A percentile compares a stretch with the other conserved stretches of the same genome.
Conservation (phyloP, 2,113 vertebrate species). For the Ictalurus punctatus region DNA sequence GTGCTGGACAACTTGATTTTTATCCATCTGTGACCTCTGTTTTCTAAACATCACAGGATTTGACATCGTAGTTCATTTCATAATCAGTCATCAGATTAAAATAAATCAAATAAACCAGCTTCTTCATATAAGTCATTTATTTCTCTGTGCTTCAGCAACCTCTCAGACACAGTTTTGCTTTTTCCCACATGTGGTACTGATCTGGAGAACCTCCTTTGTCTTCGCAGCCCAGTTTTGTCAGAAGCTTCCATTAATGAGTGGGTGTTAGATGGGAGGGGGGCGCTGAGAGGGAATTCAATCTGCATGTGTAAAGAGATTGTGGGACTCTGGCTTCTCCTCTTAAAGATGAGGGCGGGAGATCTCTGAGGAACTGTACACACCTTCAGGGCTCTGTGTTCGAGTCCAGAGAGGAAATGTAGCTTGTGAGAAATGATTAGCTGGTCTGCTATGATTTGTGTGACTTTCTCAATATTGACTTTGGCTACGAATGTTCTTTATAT, state of each 20-base stretch:
- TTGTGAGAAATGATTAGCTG: constrained; percentile 43
- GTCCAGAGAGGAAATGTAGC: constrained; percentile 12
- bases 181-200: constrained; percentile 14
- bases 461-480: constrained; percentile 47
- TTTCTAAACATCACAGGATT: not conserved
- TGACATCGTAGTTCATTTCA: not conserved
- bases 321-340: constrained; percentile 30
- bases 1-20: not conserved
- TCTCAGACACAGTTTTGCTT: not conserved
- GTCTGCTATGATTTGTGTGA: constrained; percentile 26
- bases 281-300: constrained; percentile 40
- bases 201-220: constrained; percentile 40
- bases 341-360: constrained; percentile 29
- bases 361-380: constrained; percentile 26
- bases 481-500: constrained; percentile 39
- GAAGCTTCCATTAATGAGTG: constrained; percentile 32
- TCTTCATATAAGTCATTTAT: not conserved
- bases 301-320: constrained; percentile 48
- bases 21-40: not conserved
- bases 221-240: constrained; percentile 46
- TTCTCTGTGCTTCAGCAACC: not conserved
- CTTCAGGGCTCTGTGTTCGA: constrained; percentile 24
- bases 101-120: not conserved
- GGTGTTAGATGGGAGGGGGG: constrained; percentile 23
- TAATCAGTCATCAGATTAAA: not conserved